Evolutionary conservation across 2,113 vertebrate species (phyloP).

Genomic region (Danionella cerebrum): DNA sequence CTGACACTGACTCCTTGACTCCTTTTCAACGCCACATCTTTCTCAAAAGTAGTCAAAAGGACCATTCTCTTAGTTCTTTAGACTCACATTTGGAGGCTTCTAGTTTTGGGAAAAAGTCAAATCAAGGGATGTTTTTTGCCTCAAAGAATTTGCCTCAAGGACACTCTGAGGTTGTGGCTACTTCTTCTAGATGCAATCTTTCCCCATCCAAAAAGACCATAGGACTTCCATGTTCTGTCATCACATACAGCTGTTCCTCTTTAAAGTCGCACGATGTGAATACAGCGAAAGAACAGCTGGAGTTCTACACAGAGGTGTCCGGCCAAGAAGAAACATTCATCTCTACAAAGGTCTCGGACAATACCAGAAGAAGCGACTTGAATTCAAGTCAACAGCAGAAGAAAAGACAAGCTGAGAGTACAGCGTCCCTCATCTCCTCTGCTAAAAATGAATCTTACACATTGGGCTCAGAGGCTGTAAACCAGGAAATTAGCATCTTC

Average conservation of each 20-base stretch:
- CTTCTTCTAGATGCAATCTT: no score
- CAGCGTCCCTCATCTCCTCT: constrained; percentile 46
- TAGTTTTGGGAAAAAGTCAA: constrained; percentile 50
- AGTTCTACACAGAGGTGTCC: constrained; percentile 46
- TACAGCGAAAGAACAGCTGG: constrained; percentile 40
- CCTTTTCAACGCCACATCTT: constrained; percentile 58
- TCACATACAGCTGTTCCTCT: constrained; percentile 23
- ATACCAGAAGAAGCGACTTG: constrained; percentile 2
- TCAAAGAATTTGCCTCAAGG: no score
- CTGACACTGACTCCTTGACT: constrained; percentile 58
- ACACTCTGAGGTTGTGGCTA: no score
- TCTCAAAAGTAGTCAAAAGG: constrained; percentile 51
- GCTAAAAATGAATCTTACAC: constrained; percentile 5
- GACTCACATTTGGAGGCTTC: constrained; percentile 8
- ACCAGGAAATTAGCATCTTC: constrained; percentile 61
- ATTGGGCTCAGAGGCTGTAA: constrained; percentile 50
- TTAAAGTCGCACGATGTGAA: constrained; percentile 3
- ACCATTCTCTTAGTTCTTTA: constrained; percentile 11
- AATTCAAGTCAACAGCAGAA: constrained; percentile 66
- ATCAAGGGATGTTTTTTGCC: constrained; percentile 47
- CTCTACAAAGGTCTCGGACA: no score
- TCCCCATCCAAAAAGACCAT: neutral
- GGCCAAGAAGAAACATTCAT: constrained; percentile 21
- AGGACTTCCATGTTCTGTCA: constrained; percentile 35
- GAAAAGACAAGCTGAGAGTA: constrained; percentile 62